Conservation (phyloP, 2,888 invertebrate genomes). For the Boloria euphrosyne region DNA sequence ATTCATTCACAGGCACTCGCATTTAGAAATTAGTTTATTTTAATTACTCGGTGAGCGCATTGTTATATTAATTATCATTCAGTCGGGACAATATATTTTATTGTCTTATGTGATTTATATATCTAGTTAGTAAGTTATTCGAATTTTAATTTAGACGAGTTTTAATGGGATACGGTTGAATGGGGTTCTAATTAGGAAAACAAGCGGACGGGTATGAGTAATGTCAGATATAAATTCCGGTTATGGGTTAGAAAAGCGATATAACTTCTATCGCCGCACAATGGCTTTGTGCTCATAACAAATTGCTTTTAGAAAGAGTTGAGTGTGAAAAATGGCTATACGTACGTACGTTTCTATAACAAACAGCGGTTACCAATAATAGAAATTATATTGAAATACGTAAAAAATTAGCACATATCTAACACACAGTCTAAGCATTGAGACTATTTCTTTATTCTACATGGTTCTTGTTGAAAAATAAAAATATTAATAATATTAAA, state of each 20-base stretch:
- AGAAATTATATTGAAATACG: conserved; percentile 3
- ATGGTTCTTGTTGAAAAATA: no score
- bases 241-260: conserved; percentile 70
- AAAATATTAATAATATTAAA: no score
- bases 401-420: not conserved
- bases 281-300: conserved; percentile 57
- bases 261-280: conserved; percentile 50
- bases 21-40: conserved; percentile 81
- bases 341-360: conserved; percentile 33
- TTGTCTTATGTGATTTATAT: conserved; percentile 80
- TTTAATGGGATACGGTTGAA: conserved; percentile 80
- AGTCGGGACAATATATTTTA: conserved; percentile 79
- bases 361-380: conserved; percentile 15
- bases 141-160: conserved; percentile 81
- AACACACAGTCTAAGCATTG: no score
- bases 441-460: no score
- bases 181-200: conserved; percentile 81
- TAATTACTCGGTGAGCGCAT: conserved; percentile 76
- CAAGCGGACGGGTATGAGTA: conserved; percentile 74
- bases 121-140: conserved; percentile 82
- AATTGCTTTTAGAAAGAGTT: conserved; percentile 67
- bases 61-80: conserved; percentile 78
- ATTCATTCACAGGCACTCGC: conserved; percentile 71
- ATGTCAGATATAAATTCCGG: conserved; percentile 78
- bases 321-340: conserved; percentile 63